A percentile compares a stretch with the other conserved stretches of the same genome.
phyloP scores from a whole-genome alignment of 2,888 invertebrate species.

The Brachypalpus laphriformis region DNA sequence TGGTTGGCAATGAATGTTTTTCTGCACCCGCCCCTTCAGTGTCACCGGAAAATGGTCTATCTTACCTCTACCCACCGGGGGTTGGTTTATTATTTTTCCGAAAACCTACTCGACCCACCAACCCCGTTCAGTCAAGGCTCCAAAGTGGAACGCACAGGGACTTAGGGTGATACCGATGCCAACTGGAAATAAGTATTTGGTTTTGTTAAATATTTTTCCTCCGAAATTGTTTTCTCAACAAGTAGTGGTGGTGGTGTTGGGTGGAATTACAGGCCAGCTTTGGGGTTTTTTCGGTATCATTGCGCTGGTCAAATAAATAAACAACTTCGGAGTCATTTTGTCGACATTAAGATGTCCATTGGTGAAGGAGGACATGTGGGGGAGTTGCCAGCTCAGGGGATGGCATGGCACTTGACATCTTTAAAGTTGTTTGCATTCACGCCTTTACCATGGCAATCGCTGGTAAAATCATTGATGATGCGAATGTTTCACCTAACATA shows the following conservation, averaged over 20 bases:
- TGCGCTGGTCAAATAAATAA: slow-evolving; percentile 48
- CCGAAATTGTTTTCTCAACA: slow-evolving; percentile 64
- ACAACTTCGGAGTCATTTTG: slow-evolving; percentile 54
- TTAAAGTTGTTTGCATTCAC: slow-evolving; percentile 30
- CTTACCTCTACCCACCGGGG: not conserved
- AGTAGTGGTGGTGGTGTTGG: slow-evolving; percentile 4
- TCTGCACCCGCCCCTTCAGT: slow-evolving; percentile 36
- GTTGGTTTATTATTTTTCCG: slow-evolving; percentile 68
- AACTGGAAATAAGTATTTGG: slow-evolving; percentile 64
- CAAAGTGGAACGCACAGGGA: slow-evolving; percentile 23
- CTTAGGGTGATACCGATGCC: slow-evolving; percentile 14
- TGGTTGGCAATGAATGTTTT: slow-evolving; percentile 74
- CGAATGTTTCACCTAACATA: not conserved
- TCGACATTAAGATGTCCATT: slow-evolving; percentile 57
- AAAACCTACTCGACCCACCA: slow-evolving; percentile 23
- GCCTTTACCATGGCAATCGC: slow-evolving; percentile 8
- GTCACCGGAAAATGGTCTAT: slow-evolving; percentile 57
- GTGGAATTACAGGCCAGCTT: slow-evolving; percentile 3
- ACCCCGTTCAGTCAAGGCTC: not conserved
- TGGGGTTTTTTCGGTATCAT: slow-evolving; percentile 15
- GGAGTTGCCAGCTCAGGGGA: too few relatives aligned
- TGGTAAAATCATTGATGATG: slow-evolving; percentile 6
- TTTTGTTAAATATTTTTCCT: slow-evolving; percentile 71
- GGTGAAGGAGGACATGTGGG: not conserved
- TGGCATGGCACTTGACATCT: slow-evolving; percentile 27